Percentiles rank a stretch among this genome's conserved stretches.
Evolutionary conservation across 2,113 vertebrate genomes (phyloP).

Genomic region (Lucifuga dentata): DNA sequence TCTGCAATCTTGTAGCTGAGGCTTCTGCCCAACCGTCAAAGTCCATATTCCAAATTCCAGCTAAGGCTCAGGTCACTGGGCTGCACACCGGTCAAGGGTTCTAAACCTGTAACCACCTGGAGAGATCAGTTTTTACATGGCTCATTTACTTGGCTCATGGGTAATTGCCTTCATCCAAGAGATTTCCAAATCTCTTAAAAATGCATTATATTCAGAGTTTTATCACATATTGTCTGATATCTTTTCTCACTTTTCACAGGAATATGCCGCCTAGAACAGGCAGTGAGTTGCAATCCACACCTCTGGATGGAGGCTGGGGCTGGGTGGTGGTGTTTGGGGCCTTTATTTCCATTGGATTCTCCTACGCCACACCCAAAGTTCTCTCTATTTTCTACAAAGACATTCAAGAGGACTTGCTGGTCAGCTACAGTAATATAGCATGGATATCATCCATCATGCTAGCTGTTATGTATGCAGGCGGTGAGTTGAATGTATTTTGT

Average conservation of each 20-base stretch:
- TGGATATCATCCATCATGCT: constrained; percentile 87
- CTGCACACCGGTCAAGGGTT: too few species aligned
- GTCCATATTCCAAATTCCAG: too few species aligned
- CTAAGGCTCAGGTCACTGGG: too few species aligned
- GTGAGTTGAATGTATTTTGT: constrained; percentile 76
- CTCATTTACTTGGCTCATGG: too few species aligned
- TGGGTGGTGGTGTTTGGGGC: constrained; percentile 84
- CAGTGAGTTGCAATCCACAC: constrained; percentile 43
- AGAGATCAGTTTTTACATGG: too few species aligned
- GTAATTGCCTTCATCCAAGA: not conserved
- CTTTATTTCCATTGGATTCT: constrained; percentile 86
- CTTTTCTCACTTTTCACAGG: constrained; percentile 13
- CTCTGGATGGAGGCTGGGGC: constrained; percentile 86
- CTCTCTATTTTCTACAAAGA: constrained; percentile 87
- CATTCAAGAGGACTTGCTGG: constrained; percentile 85
- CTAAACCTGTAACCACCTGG: too few species aligned
- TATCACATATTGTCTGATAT: not conserved
- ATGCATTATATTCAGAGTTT: too few species aligned
- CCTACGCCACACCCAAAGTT: constrained; percentile 86
- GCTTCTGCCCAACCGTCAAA: too few species aligned
- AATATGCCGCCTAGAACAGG: constrained; percentile 69
- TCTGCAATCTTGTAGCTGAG: too few species aligned
- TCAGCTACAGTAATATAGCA: constrained; percentile 83
- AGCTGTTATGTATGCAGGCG: constrained; percentile 84
- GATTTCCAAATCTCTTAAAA: constrained; percentile 12